Evolutionary conservation across 2,888 invertebrate species (phyloP).

Genomic region (Macrosiphum euphorbiae): DNA sequence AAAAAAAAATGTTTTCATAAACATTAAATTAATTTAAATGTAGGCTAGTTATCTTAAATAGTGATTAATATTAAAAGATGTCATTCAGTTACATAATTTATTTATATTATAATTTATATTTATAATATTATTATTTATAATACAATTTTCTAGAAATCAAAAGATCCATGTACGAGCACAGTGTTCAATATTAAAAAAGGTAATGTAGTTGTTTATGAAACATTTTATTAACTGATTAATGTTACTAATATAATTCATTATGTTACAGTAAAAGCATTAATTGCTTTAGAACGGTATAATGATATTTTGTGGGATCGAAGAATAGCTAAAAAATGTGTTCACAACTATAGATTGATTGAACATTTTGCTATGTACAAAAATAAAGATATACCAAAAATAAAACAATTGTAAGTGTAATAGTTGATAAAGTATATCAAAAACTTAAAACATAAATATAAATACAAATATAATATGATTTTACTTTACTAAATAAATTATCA

Average conservation of each 20-base stretch:
- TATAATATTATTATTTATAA: no score
- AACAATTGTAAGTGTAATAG: constrained; percentile 5
- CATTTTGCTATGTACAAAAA: constrained; percentile 39
- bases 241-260: neutral
- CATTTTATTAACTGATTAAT: neutral
- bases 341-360: constrained; percentile 40
- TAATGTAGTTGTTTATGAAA: neutral
- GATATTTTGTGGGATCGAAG: neutral
- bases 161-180: neutral
- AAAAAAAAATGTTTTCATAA: no score
- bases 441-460: neutral
- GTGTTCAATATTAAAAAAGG: neutral
- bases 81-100: neutral
- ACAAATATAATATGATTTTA: neutral
- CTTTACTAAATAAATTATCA: neutral
- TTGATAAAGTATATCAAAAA: neutral
- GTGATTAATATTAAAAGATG: neutral
- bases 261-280: constrained; percentile 14
- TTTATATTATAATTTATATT: neutral
- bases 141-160: neutral
- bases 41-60: neutral
- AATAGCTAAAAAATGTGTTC: constrained; percentile 26
- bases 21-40: neutral
- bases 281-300: constrained; percentile 8
- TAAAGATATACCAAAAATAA: constrained; percentile 31